phyloP scores from a whole-genome alignment of 2,113 vertebrate genomes.

The Notothenia rossii region DNA sequence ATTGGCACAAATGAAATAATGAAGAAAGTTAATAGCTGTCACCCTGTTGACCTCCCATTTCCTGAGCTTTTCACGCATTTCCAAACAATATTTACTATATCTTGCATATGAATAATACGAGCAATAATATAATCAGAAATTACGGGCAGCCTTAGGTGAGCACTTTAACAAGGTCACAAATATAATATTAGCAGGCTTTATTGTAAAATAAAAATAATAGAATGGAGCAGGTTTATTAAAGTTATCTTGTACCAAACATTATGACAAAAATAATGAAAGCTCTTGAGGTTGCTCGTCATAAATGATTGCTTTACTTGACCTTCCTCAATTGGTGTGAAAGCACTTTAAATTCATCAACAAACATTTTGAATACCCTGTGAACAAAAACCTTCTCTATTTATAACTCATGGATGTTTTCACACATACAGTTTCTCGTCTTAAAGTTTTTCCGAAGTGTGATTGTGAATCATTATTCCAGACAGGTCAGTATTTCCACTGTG shows the following conservation, averaged over 20 bases:
- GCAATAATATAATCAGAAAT: background rate
- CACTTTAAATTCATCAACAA: background rate
- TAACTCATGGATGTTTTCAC: background rate
- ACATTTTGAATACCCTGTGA: background rate
- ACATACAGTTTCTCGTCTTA: background rate
- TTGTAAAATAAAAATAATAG: background rate
- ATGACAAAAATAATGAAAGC: background rate
- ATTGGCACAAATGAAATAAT: background rate
- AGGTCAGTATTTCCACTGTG: slow-evolving; percentile 24
- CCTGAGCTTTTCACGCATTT: background rate
- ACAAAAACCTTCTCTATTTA: background rate
- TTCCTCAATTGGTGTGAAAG: background rate
- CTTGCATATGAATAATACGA: background rate
- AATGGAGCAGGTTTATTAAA: background rate
- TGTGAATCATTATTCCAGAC: slow-evolving; percentile 27
- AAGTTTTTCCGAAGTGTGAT: background rate
- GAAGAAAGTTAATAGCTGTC: background rate
- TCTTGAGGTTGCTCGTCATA: background rate
- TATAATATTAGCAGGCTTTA: background rate
- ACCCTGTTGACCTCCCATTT: background rate
- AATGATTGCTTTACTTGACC: slow-evolving; percentile 18
- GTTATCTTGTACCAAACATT: background rate
- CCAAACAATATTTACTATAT: background rate
- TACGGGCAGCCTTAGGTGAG: background rate
- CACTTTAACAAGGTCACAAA: slow-evolving; percentile 22